Evolutionary conservation across 1,140 invertebrate species (phyloP).

Genomic region (Drosophila paulistorum): DNA sequence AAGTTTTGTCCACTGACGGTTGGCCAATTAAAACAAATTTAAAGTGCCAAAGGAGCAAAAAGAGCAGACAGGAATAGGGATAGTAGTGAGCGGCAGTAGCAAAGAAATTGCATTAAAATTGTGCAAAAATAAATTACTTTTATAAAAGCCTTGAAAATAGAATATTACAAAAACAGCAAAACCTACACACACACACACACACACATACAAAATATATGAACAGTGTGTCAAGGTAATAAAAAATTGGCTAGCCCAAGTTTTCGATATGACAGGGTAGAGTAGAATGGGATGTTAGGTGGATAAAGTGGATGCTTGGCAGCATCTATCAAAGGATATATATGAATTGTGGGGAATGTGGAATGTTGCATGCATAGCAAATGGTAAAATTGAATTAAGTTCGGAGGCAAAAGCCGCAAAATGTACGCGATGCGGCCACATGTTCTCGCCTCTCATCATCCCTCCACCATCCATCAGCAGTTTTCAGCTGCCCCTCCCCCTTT

Average conservation of each 20-base stretch:
- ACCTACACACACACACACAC: neutral
- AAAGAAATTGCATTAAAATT: constrained; percentile 57
- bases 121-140: constrained; percentile 15
- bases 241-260: constrained; percentile 4
- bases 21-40: constrained; percentile 60
- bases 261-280: neutral
- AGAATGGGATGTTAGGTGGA: neutral
- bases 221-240: constrained; percentile 11
- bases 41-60: constrained; percentile 20
- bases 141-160: neutral
- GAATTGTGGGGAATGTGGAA: constrained; percentile 16
- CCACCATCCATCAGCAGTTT: too few species aligned
- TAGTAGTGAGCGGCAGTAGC: neutral
- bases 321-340: constrained; percentile 27
- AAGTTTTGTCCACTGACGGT: constrained; percentile 60
- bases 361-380: constrained; percentile 59
- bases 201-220: neutral
- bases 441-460: neutral
- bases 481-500: neutral
- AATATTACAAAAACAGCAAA: constrained; percentile 7
- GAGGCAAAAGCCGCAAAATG: constrained; percentile 54
- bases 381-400: constrained; percentile 68
- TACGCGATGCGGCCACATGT: constrained; percentile 38
- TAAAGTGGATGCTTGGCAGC: constrained; percentile 6
- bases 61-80: neutral